phyloP scores from a whole-genome alignment of 2,888 invertebrate genomes.

The Pasiphila rectangulata region DNA sequence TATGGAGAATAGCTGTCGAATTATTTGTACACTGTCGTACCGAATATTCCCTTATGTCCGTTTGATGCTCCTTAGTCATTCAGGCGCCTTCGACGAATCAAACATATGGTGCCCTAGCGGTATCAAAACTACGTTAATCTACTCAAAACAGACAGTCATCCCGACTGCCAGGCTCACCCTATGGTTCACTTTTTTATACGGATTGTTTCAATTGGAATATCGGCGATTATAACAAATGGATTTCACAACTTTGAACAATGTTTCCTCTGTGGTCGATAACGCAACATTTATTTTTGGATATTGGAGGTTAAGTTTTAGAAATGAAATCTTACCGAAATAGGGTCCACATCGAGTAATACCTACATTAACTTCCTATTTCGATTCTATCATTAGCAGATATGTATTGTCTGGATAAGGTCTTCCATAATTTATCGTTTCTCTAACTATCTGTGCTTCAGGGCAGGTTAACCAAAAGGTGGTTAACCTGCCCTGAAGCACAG shows the following conservation, averaged over 20 bases:
- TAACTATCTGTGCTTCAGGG: too few species aligned
- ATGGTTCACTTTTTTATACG: constrained; percentile 25
- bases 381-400: too few species aligned
- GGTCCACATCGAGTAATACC: too few species aligned
- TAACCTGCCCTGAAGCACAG: too few species aligned
- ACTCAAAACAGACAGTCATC: constrained; percentile 71
- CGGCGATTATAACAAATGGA: constrained; percentile 19
- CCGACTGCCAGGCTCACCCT: constrained; percentile 47
- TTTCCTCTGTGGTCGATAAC: not conserved
- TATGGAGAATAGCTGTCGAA: too few species aligned
- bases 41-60: too few species aligned
- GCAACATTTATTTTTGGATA: not conserved
- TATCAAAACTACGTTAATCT: constrained; percentile 63
- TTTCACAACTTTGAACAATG: constrained; percentile 21
- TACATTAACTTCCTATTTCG: too few species aligned
- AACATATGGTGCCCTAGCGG: constrained; percentile 57
- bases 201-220: constrained; percentile 20
- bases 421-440: too few species aligned
- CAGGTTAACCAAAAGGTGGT: too few species aligned
- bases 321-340: not conserved
- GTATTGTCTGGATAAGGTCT: too few species aligned
- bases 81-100: constrained; percentile 40
- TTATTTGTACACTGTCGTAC: too few species aligned
- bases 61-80: constrained; percentile 1
- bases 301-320: not conserved